These are phyloP conservation scores for Ptyas mucosa DNA, from an alignment of 2,113 vertebrate genomes.

Conservation along the genomic window DNA sequence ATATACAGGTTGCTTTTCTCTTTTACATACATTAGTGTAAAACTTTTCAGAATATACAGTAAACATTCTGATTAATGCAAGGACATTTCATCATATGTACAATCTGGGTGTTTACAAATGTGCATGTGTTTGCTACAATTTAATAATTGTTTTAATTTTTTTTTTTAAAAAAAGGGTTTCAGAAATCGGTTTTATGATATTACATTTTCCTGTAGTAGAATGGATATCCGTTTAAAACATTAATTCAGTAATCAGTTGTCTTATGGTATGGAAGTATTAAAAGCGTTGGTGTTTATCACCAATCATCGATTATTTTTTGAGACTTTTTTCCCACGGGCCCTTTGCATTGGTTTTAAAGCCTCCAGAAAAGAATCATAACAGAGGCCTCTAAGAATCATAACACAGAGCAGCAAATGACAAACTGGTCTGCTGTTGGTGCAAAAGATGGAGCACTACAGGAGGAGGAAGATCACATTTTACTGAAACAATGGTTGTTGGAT, in stretches of 20 bases:
- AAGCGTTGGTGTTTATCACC: neutral
- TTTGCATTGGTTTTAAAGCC: neutral
- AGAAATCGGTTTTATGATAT: neutral
- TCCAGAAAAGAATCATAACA: constrained; percentile 30
- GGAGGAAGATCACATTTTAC: neutral
- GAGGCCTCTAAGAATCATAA: constrained; percentile 31
- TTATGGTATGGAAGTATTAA: neutral
- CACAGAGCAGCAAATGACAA: constrained; percentile 30
- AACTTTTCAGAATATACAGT: neutral
- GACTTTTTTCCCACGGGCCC: accelerated
- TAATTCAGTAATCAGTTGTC: neutral
- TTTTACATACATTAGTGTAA: neutral
- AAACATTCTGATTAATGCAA: neutral
- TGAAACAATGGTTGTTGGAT: neutral
- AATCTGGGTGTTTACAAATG: neutral
- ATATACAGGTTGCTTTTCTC: neutral
- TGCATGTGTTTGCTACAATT: neutral
- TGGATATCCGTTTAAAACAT: neutral
- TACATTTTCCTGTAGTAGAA: neutral
- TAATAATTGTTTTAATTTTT: neutral
- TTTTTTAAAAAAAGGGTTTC: neutral
- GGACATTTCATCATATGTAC: neutral
- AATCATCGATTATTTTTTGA: neutral
- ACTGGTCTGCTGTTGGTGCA: neutral
- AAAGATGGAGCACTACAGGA: neutral